phyloP scores from a whole-genome alignment of 2,888 invertebrate species.

The Perdita meconis region DNA sequence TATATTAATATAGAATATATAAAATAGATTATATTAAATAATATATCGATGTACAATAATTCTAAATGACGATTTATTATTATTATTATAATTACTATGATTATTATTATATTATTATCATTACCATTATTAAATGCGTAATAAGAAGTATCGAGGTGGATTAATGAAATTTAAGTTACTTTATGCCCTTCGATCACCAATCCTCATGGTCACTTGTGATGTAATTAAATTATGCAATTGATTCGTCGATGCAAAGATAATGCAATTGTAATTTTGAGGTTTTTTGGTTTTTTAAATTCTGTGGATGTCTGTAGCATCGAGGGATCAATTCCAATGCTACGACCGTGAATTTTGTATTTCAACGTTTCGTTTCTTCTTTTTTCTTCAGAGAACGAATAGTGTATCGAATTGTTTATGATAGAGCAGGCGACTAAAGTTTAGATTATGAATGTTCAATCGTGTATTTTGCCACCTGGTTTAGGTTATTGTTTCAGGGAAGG shows the following conservation, averaged over 20 bases:
- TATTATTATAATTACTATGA: constrained; percentile 73
- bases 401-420: not conserved
- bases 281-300: not conserved
- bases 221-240: not conserved
- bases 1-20: constrained; percentile 83
- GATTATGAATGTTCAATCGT: constrained; percentile 1
- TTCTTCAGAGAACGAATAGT: not conserved
- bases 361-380: constrained; percentile 15
- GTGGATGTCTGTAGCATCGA: not conserved
- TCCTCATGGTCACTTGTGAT: constrained; percentile 11
- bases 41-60: constrained; percentile 84
- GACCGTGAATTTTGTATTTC: not conserved
- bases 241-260: not conserved
- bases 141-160: constrained; percentile 58
- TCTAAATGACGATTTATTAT: constrained; percentile 81
- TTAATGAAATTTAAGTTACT: constrained; percentile 62
- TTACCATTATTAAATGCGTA: constrained; percentile 64
- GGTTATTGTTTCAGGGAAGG: constrained; percentile 11
- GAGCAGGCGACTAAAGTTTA: not conserved
- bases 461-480: constrained; percentile 9
- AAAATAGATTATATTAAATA: constrained; percentile 83
- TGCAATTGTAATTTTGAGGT: not conserved
- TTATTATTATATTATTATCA: constrained; percentile 76
- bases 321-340: constrained; percentile 7
- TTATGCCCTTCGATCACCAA: constrained; percentile 43